phyloP scores from a whole-genome alignment of 2,113 vertebrate genomes.

The Hippotragus niger region DNA sequence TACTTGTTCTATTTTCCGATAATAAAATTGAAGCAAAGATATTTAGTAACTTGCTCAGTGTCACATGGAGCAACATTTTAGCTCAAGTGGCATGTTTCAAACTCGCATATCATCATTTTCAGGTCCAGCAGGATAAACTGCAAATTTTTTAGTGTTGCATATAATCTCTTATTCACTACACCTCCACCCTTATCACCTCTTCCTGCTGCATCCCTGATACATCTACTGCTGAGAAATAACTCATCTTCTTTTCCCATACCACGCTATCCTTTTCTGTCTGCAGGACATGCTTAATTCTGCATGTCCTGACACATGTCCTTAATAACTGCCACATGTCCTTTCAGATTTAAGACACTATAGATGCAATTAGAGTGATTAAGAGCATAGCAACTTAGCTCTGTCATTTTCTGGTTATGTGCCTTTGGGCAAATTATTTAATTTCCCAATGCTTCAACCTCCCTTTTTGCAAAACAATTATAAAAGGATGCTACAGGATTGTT shows the following conservation, averaged over 20 bases:
- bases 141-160: not conserved
- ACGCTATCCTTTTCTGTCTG: not conserved
- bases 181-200: not conserved
- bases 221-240: not conserved
- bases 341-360: not conserved
- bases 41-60: not conserved
- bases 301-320: not conserved
- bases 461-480: not conserved
- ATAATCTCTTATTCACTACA: accelerated
- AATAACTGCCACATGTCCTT: not conserved
- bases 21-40: not conserved
- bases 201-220: accelerated
- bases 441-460: not conserved
- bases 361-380: not conserved
- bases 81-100: not conserved
- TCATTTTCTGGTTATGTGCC: not conserved
- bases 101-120: not conserved
- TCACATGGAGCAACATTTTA: not conserved
- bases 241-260: too few relatives aligned
- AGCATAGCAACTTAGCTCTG: not conserved
- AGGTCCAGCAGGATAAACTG: not conserved
- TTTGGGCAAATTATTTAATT: not conserved
- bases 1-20: not conserved
- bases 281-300: not conserved
- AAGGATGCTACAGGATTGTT: not conserved